These are phyloP conservation scores for Netelia melanura DNA, from an alignment of 2,888 invertebrate species.

Conservation along the genomic window DNA sequence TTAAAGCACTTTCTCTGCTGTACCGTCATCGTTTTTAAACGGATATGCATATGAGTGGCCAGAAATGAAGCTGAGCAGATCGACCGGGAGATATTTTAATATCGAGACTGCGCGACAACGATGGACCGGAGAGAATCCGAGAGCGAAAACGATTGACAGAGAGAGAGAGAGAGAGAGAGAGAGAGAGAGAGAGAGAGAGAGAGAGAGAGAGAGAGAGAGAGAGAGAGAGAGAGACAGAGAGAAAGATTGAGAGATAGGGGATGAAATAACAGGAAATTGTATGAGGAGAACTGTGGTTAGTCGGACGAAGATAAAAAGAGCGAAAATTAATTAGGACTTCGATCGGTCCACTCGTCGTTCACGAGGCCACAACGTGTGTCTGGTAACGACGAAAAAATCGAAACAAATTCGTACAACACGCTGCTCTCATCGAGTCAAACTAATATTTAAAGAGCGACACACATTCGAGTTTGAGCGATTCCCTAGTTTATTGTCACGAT, in stretches of 20 bases:
- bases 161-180: background rate
- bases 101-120: conserved; percentile 67
- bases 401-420: background rate
- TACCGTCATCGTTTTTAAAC: background rate
- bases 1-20: conserved; percentile 72
- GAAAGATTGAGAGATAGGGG: background rate
- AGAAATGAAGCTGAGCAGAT: conserved; percentile 3
- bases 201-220: no score
- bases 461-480: conserved; percentile 71
- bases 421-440: background rate
- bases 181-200: no score
- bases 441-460: conserved; percentile 80
- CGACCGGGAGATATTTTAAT: conserved; percentile 68
- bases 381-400: background rate
- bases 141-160: background rate
- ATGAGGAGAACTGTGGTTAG: background rate
- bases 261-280: background rate
- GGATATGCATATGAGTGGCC: background rate
- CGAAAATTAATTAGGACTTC: background rate
- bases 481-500: background rate
- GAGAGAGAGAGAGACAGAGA: background rate
- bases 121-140: background rate
- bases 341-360: conserved; percentile 5
- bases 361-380: background rate
- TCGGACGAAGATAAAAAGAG: conserved; percentile 9